Evolutionary conservation across 2,113 vertebrate genomes (phyloP).

Genomic region (Melospiza georgiana): DNA sequence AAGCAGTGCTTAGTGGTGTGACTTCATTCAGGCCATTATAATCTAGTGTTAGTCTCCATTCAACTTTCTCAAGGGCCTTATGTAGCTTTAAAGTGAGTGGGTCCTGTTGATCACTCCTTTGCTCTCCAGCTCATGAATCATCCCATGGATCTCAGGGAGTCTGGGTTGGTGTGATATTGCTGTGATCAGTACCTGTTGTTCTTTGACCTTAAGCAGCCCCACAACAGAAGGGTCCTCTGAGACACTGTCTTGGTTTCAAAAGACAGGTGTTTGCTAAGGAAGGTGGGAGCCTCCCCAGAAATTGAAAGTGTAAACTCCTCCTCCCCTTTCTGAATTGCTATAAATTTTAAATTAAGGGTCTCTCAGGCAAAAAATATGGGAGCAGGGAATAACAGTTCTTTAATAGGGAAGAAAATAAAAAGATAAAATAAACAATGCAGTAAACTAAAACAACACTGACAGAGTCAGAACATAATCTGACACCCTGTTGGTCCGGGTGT

Average conservation of each 20-base stretch:
- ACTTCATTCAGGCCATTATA: neutral
- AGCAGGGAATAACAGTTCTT: no score
- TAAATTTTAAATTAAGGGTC: no score
- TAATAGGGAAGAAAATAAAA: no score
- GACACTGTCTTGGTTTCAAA: neutral
- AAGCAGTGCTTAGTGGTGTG: neutral
- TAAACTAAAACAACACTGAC: no score
- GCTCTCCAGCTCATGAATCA: neutral
- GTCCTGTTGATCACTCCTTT: neutral
- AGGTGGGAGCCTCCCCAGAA: no score
- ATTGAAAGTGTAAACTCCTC: no score
- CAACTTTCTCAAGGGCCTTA: neutral
- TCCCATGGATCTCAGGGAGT: neutral
- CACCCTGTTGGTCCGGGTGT: no score
- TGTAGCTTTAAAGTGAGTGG: neutral
- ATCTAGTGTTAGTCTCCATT: neutral
- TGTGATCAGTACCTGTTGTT: neutral
- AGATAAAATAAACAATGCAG: no score
- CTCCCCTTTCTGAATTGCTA: no score
- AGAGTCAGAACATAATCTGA: no score
- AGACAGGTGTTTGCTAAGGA: no score
- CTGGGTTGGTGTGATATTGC: neutral
- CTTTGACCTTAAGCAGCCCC: neutral
- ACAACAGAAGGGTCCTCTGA: neutral
- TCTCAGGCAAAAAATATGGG: no score